Percentiles rank a stretch among this genome's conserved stretches.
Evolutionary conservation across 1,140 invertebrate species (phyloP).

Genomic region (Drosophila sulfurigaster): DNA sequence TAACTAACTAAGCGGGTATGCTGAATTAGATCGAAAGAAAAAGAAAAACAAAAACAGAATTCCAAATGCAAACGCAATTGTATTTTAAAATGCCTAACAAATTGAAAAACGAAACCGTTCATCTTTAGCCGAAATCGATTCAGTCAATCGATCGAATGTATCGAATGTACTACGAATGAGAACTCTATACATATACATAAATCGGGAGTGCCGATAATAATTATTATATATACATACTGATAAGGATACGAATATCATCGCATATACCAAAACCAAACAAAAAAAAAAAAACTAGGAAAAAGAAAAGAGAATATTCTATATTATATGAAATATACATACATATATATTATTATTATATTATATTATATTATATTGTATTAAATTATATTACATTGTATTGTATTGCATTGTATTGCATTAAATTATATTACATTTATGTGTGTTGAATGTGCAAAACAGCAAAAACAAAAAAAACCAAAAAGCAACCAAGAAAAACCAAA

Average conservation of each 20-base stretch:
- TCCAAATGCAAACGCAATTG: background rate
- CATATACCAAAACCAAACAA: constrained; percentile 16
- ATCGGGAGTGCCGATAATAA: constrained; percentile 25
- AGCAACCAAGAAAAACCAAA: background rate
- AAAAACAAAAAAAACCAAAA: too few relatives aligned
- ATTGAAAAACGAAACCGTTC: constrained; percentile 78
- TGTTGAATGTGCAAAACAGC: constrained; percentile 50
- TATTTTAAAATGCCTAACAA: constrained; percentile 41
- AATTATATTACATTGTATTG: constrained; percentile 25
- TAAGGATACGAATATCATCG: constrained; percentile 18
- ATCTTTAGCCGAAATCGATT: constrained; percentile 44
- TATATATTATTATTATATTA: constrained; percentile 7
- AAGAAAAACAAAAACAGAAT: constrained; percentile 7
- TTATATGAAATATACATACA: constrained; percentile 15
- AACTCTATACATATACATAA: constrained; percentile 42
- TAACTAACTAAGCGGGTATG: background rate
- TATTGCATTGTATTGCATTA: constrained; percentile 27
- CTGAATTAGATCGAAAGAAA: background rate
- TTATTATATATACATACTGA: constrained; percentile 14
- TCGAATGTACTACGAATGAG: constrained; percentile 12
- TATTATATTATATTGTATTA: background rate
- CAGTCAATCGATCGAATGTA: background rate
- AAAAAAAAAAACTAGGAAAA: background rate
- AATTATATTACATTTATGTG: constrained; percentile 48
- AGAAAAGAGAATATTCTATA: constrained; percentile 17